These are phyloP conservation scores for Neoscelio sp. DNA, from an alignment of 2,888 invertebrate species.

Conservation along the genomic window DNA sequence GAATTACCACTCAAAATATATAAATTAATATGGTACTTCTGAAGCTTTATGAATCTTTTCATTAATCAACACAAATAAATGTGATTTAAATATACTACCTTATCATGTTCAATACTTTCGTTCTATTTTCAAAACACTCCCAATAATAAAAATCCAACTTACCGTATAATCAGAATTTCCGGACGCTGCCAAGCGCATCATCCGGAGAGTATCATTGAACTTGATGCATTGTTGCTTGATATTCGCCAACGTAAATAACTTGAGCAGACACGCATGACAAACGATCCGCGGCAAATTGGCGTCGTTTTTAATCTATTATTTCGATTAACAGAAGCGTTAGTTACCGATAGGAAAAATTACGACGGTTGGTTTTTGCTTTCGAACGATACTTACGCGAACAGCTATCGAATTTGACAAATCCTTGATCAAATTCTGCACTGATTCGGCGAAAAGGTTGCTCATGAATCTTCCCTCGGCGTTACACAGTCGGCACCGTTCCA, in stretches of 20 bases:
- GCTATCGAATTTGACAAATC: slow-evolving; percentile 76
- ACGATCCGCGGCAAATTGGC: slow-evolving; percentile 76
- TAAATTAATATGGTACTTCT: no score
- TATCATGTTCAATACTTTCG: no score
- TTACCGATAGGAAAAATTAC: no score
- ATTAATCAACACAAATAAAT: no score
- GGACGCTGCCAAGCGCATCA: slow-evolving; percentile 70
- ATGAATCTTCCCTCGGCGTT: slow-evolving; percentile 75
- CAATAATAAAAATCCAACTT: no score
- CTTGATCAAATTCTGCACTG: slow-evolving; percentile 73
- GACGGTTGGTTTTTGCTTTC: no score
- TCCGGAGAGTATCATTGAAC: slow-evolving; percentile 74
- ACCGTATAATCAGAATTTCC: slow-evolving; percentile 66
- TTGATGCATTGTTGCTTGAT: slow-evolving; percentile 78
- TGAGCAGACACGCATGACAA: slow-evolving; percentile 80
- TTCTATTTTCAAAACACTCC: no score
- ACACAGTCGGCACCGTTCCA: slow-evolving; percentile 79
- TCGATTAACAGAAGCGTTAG: slow-evolving; percentile 24
- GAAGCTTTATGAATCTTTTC: no score
- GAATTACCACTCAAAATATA: no score
- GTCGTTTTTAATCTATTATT: slow-evolving; percentile 75
- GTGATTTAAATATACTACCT: no score
- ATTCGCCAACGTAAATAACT: slow-evolving; percentile 79
- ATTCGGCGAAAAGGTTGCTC: slow-evolving; percentile 74
- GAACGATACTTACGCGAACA: slow-evolving; percentile 76